These are phyloP conservation scores for Beroe ovata DNA, from an alignment of 37 sponge, comb jelly and placozoan genomes.

Conservation along the genomic window DNA sequence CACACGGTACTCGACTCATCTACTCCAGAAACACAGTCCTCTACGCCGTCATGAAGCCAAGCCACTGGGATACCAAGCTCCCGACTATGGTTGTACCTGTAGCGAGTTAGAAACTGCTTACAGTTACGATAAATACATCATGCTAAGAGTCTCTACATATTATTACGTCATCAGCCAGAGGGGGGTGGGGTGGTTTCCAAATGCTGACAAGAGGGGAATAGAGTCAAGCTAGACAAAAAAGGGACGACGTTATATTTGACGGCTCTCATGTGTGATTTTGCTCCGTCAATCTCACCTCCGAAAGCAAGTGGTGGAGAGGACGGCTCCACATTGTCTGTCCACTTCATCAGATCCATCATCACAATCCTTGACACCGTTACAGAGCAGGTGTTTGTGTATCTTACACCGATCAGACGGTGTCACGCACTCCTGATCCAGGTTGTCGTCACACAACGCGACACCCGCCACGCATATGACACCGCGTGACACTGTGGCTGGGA, in stretches of 20 bases:
- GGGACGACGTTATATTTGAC: no score
- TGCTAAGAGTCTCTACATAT: no score
- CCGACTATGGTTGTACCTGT: not conserved
- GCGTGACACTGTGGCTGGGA: not conserved
- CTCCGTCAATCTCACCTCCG: no score
- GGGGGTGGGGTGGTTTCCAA: no score
- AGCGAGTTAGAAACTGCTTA: no score
- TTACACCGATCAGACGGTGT: not conserved
- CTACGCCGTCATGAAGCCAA: not conserved
- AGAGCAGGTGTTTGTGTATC: not conserved
- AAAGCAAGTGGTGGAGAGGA: not conserved
- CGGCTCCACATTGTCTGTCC: not conserved
- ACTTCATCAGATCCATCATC: not conserved
- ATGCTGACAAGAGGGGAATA: no score
- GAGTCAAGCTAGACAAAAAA: no score
- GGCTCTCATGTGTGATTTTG: no score
- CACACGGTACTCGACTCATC: not conserved
- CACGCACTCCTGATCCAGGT: not conserved
- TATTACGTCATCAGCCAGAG: no score
- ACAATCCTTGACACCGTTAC: not conserved
- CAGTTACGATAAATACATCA: no score
- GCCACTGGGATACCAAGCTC: not conserved
- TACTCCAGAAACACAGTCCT: not conserved
- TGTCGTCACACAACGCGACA: not conserved
- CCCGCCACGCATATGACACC: not conserved